Conservation (phyloP, 2,888 invertebrate species). For the Ceraclea dissimilis region DNA sequence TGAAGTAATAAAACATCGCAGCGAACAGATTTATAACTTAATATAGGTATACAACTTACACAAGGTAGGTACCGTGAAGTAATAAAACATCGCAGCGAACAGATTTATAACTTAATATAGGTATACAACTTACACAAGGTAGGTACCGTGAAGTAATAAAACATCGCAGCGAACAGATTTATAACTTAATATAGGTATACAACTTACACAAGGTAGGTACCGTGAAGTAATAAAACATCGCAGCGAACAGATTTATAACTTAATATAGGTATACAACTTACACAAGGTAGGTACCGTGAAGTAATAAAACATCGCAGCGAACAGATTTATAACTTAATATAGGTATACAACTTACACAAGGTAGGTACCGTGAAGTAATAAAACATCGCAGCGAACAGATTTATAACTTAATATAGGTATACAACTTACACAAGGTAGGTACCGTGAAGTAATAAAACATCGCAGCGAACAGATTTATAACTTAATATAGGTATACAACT, state of each 20-base stretch:
- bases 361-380: neutral
- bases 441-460: neutral
- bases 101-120: neutral
- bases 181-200: neutral
- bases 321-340: constrained; percentile 1
- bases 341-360: neutral
- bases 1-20: neutral
- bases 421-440: neutral
- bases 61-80: neutral
- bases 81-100: neutral
- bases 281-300: neutral
- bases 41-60: neutral
- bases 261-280: neutral
- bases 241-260: neutral
- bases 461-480: neutral
- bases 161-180: neutral
- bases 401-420: neutral
- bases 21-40: neutral
- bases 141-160: neutral
- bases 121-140: neutral
- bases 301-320: neutral
- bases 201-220: neutral
- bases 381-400: neutral
- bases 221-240: neutral
- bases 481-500: neutral